Evolutionary conservation across 2,888 invertebrate genomes (phyloP).

Genomic region (Subacronicta megacephala): DNA sequence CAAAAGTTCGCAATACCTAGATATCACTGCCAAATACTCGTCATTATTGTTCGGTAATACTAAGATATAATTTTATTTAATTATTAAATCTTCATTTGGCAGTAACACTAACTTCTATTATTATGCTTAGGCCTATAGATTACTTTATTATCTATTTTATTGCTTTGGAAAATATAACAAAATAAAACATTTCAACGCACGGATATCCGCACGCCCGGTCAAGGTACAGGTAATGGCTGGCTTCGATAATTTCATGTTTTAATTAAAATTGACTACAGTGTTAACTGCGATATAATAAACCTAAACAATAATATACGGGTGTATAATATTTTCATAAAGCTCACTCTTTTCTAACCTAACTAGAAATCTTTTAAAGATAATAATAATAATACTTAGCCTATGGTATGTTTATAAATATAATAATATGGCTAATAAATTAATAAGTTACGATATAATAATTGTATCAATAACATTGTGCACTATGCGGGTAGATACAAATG

Average conservation of each 20-base stretch:
- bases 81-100: constrained; percentile 74
- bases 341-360: constrained; percentile 87
- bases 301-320: constrained; percentile 77
- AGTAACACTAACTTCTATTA: constrained; percentile 80
- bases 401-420: constrained; percentile 89
- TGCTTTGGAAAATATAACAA: constrained; percentile 87
- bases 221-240: constrained; percentile 86
- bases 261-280: constrained; percentile 77
- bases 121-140: constrained; percentile 81
- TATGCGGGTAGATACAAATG: constrained; percentile 56
- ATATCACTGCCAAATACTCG: constrained; percentile 78
- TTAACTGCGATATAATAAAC: constrained; percentile 72
- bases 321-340: constrained; percentile 84
- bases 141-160: constrained; percentile 76
- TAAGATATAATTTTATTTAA: constrained; percentile 67
- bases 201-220: constrained; percentile 61
- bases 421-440: constrained; percentile 87
- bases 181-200: constrained; percentile 75
- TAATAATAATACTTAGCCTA: constrained; percentile 87
- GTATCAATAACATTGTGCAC: constrained; percentile 72
- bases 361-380: constrained; percentile 88
- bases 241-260: constrained; percentile 74
- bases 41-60: constrained; percentile 68
- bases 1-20: constrained; percentile 68
- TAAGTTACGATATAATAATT: constrained; percentile 76